Conservation (phyloP, 2,888 invertebrate species). For the Dynastes hyllus region DNA sequence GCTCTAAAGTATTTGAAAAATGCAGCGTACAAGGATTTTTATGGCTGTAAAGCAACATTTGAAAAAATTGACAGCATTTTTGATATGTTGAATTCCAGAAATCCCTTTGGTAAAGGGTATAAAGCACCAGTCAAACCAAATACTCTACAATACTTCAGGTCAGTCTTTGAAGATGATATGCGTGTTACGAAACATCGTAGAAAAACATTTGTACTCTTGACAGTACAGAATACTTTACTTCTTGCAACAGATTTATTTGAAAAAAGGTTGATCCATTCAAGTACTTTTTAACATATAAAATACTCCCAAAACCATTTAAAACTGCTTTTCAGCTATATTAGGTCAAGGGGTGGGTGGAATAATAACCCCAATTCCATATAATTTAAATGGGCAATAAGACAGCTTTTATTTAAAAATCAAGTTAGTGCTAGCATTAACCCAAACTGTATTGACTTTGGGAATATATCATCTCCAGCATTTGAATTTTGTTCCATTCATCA, state of each 20-base stretch:
- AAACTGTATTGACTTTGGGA: too few species aligned
- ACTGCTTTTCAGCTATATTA: slow-evolving; percentile 57
- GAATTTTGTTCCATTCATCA: neutral
- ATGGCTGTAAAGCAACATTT: slow-evolving; percentile 53
- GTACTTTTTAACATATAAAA: slow-evolving; percentile 54
- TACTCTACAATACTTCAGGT: slow-evolving; percentile 51
- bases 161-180: slow-evolving; percentile 47
- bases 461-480: too few species aligned
- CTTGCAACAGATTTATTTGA: too few species aligned
- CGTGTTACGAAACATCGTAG: neutral
- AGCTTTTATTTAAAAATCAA: slow-evolving; percentile 57
- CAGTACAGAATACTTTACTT: too few species aligned
- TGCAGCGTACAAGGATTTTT: slow-evolving; percentile 45
- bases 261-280: slow-evolving; percentile 35
- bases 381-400: slow-evolving; percentile 58
- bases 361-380: slow-evolving; percentile 43
- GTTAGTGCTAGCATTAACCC: slow-evolving; percentile 33
- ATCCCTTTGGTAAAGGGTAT: slow-evolving; percentile 56
- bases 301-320: slow-evolving; percentile 57
- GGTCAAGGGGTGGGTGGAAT: slow-evolving; percentile 58
- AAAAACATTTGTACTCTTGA: neutral
- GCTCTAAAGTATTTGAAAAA: slow-evolving; percentile 54
- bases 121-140: slow-evolving; percentile 54
- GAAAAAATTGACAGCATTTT: slow-evolving; percentile 50
- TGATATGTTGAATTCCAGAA: slow-evolving; percentile 57